Conservation (phyloP, 2,797 vertebrate genomes). For the Myotis myotis region DNA sequence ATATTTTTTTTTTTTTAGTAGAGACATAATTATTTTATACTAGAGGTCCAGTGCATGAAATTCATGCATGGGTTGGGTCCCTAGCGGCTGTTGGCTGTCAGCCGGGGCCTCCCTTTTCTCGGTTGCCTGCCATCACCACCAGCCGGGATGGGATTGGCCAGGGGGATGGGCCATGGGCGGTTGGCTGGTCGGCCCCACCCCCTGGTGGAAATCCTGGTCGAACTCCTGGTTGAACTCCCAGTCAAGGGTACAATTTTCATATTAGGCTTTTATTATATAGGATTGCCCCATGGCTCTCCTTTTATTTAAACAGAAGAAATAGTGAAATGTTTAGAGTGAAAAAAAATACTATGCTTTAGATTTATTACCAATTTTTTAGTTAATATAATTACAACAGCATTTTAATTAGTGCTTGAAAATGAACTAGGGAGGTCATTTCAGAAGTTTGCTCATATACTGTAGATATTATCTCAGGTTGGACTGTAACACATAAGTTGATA, state of each 20-base stretch:
- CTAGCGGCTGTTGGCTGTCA: too few relatives aligned
- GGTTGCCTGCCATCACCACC: too few relatives aligned
- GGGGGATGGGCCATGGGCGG: fast-evolving
- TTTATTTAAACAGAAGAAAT: background rate
- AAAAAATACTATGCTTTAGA: background rate
- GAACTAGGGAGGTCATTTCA: background rate
- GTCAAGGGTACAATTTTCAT: too few relatives aligned
- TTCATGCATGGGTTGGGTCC: too few relatives aligned
- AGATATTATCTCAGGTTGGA: background rate
- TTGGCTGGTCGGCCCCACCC: too few relatives aligned
- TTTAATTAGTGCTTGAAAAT: background rate
- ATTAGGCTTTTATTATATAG: too few relatives aligned
- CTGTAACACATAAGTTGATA: background rate
- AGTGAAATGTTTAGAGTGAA: background rate
- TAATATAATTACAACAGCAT: background rate
- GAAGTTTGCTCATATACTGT: background rate
- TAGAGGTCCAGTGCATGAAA: too few relatives aligned
- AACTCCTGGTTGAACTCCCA: too few relatives aligned
- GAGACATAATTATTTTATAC: background rate
- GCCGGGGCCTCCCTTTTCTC: too few relatives aligned
- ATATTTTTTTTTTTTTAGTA: background rate
- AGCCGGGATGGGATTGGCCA: too few relatives aligned
- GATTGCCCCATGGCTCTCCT: background rate
- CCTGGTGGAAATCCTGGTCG: too few relatives aligned
- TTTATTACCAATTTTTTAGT: constrained; percentile 5